phyloP scores from a whole-genome alignment of 2,888 invertebrate species.

The Gari tellinella region DNA sequence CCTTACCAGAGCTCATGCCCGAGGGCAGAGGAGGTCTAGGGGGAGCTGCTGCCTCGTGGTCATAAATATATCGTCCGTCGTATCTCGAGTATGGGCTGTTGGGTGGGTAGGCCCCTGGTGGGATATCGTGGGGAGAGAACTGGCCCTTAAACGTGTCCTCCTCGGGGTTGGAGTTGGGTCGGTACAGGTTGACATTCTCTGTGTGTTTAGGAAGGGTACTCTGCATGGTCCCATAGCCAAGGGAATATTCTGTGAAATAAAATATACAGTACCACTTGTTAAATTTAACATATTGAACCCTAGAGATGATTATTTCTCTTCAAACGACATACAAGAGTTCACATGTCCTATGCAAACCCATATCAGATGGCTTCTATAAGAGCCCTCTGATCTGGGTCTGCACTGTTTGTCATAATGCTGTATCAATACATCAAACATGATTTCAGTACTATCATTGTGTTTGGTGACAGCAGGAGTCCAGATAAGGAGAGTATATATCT shows the following conservation, averaged over 20 bases:
- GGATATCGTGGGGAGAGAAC: slow-evolving; percentile 62
- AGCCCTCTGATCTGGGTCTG: too few relatives aligned
- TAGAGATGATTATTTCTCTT: too few relatives aligned
- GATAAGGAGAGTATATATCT: too few relatives aligned
- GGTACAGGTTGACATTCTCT: slow-evolving; percentile 75
- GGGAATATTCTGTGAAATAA: slow-evolving; percentile 59
- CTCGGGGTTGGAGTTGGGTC: slow-evolving; percentile 63
- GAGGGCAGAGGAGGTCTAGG: slow-evolving; percentile 76
- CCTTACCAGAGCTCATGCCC: slow-evolving; percentile 63
- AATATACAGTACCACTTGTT: too few relatives aligned
- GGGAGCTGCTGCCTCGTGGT: slow-evolving; percentile 77
- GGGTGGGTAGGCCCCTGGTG: slow-evolving; percentile 64
- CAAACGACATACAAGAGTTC: too few relatives aligned
- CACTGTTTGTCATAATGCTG: too few relatives aligned
- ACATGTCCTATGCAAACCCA: too few relatives aligned
- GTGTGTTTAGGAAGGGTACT: slow-evolving; percentile 65
- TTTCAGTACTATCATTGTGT: too few relatives aligned
- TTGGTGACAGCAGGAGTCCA: too few relatives aligned
- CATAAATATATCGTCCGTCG: slow-evolving; percentile 75
- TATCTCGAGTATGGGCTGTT: slow-evolving; percentile 66
- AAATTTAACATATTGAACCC: too few relatives aligned
- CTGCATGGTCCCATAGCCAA: slow-evolving; percentile 70
- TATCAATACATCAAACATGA: too few relatives aligned
- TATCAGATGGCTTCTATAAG: too few relatives aligned
- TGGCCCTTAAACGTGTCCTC: slow-evolving; percentile 65